These are phyloP conservation scores for Nestor notabilis DNA, from an alignment of 2,113 vertebrate genomes.

Conservation along the genomic window DNA sequence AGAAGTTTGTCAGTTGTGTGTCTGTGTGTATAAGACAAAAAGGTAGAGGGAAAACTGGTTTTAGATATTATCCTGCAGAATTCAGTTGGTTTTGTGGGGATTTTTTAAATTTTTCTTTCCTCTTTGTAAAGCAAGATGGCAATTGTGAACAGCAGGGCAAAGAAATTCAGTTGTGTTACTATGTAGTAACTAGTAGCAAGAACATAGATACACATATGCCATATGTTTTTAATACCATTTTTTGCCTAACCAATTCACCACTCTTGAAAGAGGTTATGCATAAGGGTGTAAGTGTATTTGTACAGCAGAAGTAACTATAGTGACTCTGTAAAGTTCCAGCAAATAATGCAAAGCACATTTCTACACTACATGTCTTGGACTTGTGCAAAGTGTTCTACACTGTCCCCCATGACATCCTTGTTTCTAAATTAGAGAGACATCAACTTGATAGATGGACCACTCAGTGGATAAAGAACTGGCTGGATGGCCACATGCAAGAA, in stretches of 20 bases:
- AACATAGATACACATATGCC: not conserved
- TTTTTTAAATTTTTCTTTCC: not conserved
- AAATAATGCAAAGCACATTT: not conserved
- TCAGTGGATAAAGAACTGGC: too few species aligned
- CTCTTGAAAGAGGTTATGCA: not conserved
- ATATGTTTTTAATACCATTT: not conserved
- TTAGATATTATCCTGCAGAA: not conserved
- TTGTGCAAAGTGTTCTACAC: too few species aligned
- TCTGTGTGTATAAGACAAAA: not conserved
- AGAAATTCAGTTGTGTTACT: not conserved
- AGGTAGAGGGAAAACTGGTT: not conserved
- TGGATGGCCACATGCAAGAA: too few species aligned
- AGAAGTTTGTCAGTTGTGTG: not conserved
- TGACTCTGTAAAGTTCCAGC: not conserved
- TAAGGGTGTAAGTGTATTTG: not conserved
- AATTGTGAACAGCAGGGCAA: not conserved
- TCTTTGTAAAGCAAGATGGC: not conserved
- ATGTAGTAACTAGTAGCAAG: not conserved
- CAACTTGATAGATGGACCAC: too few species aligned
- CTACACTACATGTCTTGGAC: not conserved
- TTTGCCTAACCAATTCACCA: not conserved
- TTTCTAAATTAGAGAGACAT: too few species aligned
- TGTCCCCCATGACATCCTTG: too few species aligned
- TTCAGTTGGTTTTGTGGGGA: not conserved
- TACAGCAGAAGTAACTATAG: not conserved